Evolutionary conservation across 2,113 vertebrate genomes (phyloP).

Genomic region (Synodontis membranacea): DNA sequence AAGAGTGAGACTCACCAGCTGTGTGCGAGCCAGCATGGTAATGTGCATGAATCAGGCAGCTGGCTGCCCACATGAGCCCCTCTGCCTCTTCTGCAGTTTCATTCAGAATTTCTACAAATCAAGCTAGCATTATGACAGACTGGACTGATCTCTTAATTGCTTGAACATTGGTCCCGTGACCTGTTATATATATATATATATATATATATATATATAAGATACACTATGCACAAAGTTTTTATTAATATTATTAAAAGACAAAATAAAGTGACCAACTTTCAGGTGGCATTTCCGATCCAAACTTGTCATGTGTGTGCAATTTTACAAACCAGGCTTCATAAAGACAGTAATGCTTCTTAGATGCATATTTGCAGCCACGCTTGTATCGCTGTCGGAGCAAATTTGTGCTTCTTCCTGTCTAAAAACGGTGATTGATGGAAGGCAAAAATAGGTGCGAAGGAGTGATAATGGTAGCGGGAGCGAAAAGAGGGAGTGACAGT

Average conservation of each 20-base stretch:
- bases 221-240: no score
- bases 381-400: constrained; percentile 34
- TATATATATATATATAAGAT: no score
- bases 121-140: constrained; percentile 22
- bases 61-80: constrained; percentile 34
- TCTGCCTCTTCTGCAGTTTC: constrained; percentile 1
- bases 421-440: constrained; percentile 46
- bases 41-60: constrained; percentile 36
- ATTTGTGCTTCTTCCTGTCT: constrained; percentile 27
- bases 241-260: not conserved
- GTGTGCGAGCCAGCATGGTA: constrained; percentile 22
- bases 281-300: not conserved
- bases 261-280: not conserved
- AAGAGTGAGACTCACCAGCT: constrained; percentile 40
- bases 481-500: constrained; percentile 40
- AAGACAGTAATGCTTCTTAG: not conserved
- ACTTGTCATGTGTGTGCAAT: not conserved
- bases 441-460: constrained; percentile 48
- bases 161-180: constrained; percentile 25
- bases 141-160: constrained; percentile 27
- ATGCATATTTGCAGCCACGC: not conserved
- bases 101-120: constrained; percentile 39
- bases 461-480: constrained; percentile 43
- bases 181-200: no score
- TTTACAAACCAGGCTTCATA: constrained; percentile 11